Conservation (phyloP, 1,140 invertebrate species). For the Drosophila setifemur region DNA sequence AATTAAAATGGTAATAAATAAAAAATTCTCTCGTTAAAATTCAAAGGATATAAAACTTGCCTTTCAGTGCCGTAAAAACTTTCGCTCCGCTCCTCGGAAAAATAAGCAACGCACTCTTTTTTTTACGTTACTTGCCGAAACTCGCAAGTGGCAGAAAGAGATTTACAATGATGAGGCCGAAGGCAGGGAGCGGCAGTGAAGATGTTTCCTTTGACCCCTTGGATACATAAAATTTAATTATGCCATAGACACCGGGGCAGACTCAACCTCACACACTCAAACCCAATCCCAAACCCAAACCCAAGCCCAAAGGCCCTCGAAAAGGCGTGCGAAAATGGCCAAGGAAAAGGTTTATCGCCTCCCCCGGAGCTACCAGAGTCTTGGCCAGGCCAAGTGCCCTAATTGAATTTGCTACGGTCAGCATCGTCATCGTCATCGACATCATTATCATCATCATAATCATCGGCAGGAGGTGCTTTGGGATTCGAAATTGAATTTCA, state of each 20-base stretch:
- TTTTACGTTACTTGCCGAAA: slow-evolving; percentile 25
- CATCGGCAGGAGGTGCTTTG: slow-evolving; percentile 30
- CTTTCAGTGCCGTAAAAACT: not conserved
- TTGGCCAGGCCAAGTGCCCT: slow-evolving; percentile 46
- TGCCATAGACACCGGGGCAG: slow-evolving; percentile 58
- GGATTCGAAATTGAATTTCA: slow-evolving; percentile 75
- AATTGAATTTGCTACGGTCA: slow-evolving; percentile 81
- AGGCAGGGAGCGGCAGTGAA: not conserved
- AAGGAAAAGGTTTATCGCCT: slow-evolving; percentile 69
- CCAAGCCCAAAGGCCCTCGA: slow-evolving; percentile 1
- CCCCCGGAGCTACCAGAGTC: slow-evolving; percentile 2
- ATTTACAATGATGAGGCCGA: slow-evolving; percentile 25
- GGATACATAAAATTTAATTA: slow-evolving; percentile 75
- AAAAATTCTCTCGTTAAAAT: no score
- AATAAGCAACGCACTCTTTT: slow-evolving; percentile 32
- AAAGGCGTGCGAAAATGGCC: slow-evolving; percentile 54
- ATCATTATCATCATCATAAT: slow-evolving; percentile 44
- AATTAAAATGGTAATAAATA: no score
- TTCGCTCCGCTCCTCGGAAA: not conserved
- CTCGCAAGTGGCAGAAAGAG: slow-evolving; percentile 9
- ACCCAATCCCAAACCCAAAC: not conserved
- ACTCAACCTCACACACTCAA: slow-evolving; percentile 8
- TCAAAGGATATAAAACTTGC: not conserved
- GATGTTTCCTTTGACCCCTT: slow-evolving; percentile 21
- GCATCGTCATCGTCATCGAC: slow-evolving; percentile 41